These are phyloP conservation scores for Orthosia gothica DNA, from an alignment of 2,888 invertebrate genomes.

Conservation along the genomic window DNA sequence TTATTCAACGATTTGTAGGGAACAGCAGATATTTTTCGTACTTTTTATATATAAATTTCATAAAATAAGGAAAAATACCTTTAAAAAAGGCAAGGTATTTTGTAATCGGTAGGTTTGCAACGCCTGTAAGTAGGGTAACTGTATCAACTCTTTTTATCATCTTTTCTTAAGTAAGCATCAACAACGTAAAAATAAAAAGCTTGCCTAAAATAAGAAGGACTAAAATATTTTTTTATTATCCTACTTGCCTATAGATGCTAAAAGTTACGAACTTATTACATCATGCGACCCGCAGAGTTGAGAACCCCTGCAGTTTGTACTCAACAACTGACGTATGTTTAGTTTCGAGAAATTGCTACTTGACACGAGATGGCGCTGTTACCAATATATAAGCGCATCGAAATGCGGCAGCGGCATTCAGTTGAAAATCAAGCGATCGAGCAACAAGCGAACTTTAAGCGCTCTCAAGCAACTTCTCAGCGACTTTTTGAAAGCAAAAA, in stretches of 20 bases:
- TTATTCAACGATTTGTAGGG: too few species aligned
- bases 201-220: neutral
- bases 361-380: conserved; percentile 79
- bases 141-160: too few species aligned
- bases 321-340: conserved; percentile 37
- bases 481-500: neutral
- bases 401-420: conserved; percentile 59
- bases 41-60: too few species aligned
- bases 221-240: neutral
- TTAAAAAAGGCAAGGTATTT: too few species aligned
- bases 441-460: conserved; percentile 30
- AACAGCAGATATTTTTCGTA: too few species aligned
- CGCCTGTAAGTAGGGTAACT: too few species aligned
- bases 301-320: conserved; percentile 54
- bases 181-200: neutral
- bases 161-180: neutral
- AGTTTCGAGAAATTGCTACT: conserved; percentile 76
- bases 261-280: too few species aligned
- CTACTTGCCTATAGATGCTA: neutral
- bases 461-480: conserved; percentile 18
- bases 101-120: too few species aligned
- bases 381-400: conserved; percentile 70
- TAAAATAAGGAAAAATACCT: too few species aligned
- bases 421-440: conserved; percentile 57
- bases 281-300: conserved; percentile 55